These are phyloP conservation scores for Agrilus mali DNA, from an alignment of 2,888 invertebrate species.

Conservation along the genomic window DNA sequence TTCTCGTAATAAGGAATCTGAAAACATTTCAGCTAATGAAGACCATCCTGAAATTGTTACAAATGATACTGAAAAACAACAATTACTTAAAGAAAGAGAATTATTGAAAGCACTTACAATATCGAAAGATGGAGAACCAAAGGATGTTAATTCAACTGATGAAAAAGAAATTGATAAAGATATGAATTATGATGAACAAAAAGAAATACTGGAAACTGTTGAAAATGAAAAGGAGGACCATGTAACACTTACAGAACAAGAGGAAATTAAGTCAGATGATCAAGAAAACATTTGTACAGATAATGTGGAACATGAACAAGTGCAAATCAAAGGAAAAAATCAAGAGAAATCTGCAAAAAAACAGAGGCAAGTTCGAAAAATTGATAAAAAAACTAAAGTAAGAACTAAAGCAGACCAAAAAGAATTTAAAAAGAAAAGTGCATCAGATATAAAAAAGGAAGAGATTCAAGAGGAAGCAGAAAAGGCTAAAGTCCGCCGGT, in stretches of 20 bases:
- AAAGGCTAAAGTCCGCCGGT: constrained; percentile 43
- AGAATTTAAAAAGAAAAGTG: constrained; percentile 1
- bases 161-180: constrained; percentile 5
- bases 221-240: constrained; percentile 2
- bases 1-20: constrained; percentile 4
- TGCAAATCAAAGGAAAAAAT: constrained; percentile 5
- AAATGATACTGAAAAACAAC: constrained; percentile 1
- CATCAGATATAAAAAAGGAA: background rate
- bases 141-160: background rate
- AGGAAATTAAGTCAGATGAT: constrained; percentile 3
- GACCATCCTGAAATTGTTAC: constrained; percentile 6
- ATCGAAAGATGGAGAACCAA: constrained; percentile 2
- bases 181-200: constrained; percentile 4
- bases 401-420: constrained; percentile 1
- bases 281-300: background rate
- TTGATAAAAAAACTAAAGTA: constrained; percentile 2
- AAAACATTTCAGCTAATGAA: constrained; percentile 2
- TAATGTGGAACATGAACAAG: constrained; percentile 5
- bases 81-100: constrained; percentile 1
- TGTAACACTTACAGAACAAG: background rate
- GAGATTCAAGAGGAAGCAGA: constrained; percentile 7
- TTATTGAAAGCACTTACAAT: constrained; percentile 1
- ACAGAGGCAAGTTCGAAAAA: constrained; percentile 16
- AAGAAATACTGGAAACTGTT: constrained; percentile 1
- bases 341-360: constrained; percentile 7